A percentile compares a stretch with the other conserved stretches of the same genome.
Conservation (phyloP, 2,113 vertebrate species). For the Psilopogon haemacephalus region DNA sequence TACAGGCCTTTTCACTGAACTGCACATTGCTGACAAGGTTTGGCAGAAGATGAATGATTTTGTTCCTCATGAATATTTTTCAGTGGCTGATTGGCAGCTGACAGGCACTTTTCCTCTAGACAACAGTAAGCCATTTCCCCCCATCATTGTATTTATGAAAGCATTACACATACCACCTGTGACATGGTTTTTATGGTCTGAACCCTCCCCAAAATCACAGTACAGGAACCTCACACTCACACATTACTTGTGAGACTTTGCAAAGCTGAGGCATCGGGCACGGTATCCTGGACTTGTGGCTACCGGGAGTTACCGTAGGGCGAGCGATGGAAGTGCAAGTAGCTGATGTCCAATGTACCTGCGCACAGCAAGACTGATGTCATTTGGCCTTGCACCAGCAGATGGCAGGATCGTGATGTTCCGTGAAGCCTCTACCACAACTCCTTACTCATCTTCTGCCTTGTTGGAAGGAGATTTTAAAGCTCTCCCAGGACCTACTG, state of each 20-base stretch:
- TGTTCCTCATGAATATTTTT: background rate
- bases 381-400: constrained; percentile 21
- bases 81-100: background rate
- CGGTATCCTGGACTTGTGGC: background rate
- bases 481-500: background rate
- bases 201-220: background rate
- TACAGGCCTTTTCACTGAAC: background rate
- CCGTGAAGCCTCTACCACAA: rapidly evolving
- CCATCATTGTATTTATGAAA: background rate
- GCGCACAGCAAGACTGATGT: background rate
- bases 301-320: rapidly evolving
- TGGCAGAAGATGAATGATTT: constrained; percentile 12
- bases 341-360: background rate
- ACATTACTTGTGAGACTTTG: background rate
- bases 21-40: background rate
- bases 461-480: background rate
- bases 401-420: constrained; percentile 48
- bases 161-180: background rate
- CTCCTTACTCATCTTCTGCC: rapidly evolving
- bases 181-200: background rate
- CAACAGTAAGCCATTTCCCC: background rate
- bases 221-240: rapidly evolving
- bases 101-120: background rate
- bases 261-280: background rate
- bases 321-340: background rate